Evolutionary conservation across 2,888 invertebrate species (phyloP).

Genomic region (Deroplatys truncata): DNA sequence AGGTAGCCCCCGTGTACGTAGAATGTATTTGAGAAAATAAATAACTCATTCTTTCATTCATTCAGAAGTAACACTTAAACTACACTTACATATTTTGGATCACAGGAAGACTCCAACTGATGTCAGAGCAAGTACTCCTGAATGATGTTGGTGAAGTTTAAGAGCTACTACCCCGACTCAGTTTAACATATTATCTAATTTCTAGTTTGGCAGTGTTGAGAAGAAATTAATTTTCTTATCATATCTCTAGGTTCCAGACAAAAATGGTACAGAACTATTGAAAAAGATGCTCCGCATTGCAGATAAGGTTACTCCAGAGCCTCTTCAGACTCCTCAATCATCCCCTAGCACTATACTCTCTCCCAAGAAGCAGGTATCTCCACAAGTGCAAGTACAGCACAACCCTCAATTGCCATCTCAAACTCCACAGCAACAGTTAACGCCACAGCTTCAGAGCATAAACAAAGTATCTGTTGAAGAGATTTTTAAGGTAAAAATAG

Average conservation of each 20-base stretch:
- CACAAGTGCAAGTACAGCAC: neutral
- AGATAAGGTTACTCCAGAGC: neutral
- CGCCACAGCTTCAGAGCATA: neutral
- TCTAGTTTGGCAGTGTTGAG: too few species aligned
- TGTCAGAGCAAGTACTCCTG: too few species aligned
- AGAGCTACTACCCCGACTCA: too few species aligned
- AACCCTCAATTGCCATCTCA: neutral
- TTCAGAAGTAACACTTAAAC: too few species aligned
- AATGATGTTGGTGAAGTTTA: too few species aligned
- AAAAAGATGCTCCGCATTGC: slow-evolving; percentile 24
- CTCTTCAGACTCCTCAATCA: neutral
- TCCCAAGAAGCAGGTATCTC: neutral
- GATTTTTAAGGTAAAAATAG: slow-evolving; percentile 41
- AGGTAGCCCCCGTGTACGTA: too few species aligned
- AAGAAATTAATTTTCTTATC: too few species aligned
- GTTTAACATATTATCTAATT: too few species aligned
- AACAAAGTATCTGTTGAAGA: slow-evolving; percentile 42
- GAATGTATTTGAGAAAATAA: too few species aligned
- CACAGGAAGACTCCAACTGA: too few species aligned
- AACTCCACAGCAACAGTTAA: neutral
- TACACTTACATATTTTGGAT: too few species aligned
- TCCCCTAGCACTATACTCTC: neutral
- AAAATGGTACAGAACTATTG: slow-evolving; percentile 20
- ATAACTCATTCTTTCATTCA: too few species aligned
- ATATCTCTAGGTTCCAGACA: neutral